Conservation (phyloP, 2,888 invertebrate species). For the Cephus rjabovi region DNA sequence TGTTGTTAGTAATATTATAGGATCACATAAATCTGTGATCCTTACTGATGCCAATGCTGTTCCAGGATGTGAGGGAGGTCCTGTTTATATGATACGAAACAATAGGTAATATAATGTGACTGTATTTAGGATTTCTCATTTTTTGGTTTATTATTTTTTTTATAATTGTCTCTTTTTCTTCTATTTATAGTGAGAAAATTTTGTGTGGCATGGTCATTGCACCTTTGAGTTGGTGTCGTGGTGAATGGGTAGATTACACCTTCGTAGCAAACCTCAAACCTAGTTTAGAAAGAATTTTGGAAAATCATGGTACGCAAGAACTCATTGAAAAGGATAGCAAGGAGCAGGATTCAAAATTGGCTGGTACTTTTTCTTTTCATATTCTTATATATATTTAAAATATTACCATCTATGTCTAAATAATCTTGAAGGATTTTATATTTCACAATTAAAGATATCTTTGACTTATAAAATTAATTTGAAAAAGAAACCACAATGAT, state of each 20-base stretch:
- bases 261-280: conserved; percentile 70
- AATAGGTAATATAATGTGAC: conserved; percentile 32
- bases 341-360: neutral
- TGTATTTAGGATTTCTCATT: neutral
- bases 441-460: neutral
- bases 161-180: neutral
- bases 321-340: neutral
- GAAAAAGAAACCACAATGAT: neutral
- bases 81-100: conserved; percentile 64
- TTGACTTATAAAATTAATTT: neutral
- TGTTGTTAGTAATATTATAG: conserved; percentile 71
- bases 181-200: conserved; percentile 27
- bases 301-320: conserved; percentile 20
- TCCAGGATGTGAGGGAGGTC: conserved; percentile 73
- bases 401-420: neutral
- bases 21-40: conserved; percentile 68
- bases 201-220: conserved; percentile 70
- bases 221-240: conserved; percentile 73
- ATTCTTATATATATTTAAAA: neutral
- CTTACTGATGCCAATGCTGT: conserved; percentile 73
- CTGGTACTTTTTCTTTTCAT: neutral
- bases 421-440: neutral
- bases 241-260: conserved; percentile 75
- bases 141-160: neutral
- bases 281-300: conserved; percentile 65